phyloP scores from a whole-genome alignment of 2,888 invertebrate species.

The Heliconius cydno region DNA sequence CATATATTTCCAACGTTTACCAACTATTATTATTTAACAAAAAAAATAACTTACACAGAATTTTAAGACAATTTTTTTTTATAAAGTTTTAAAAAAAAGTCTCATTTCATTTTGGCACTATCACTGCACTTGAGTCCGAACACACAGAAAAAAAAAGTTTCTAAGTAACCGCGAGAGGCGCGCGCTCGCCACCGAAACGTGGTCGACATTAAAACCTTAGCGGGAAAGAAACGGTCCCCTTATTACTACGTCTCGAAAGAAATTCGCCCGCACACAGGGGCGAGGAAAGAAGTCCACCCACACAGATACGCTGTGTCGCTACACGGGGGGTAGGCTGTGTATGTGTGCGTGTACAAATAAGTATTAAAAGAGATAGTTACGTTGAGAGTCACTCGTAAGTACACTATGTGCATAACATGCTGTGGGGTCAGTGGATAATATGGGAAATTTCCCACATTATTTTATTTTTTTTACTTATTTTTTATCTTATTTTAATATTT shows the following conservation, averaged over 20 bases:
- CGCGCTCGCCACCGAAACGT: conserved; percentile 82
- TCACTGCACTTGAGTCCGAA: conserved; percentile 62
- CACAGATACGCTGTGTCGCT: conserved; percentile 64
- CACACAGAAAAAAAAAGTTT: conserved; percentile 61
- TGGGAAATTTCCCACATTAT: conserved; percentile 1
- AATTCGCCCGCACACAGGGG: conserved; percentile 80
- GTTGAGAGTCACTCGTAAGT: conserved; percentile 66
- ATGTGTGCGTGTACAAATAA: conserved; percentile 78
- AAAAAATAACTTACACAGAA: conserved; percentile 40
- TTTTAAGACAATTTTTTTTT: conserved; percentile 29
- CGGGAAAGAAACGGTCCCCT: conserved; percentile 84
- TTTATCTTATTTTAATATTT: neutral
- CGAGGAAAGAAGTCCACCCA: conserved; percentile 77
- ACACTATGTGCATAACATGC: conserved; percentile 47
- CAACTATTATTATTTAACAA: conserved; percentile 16
- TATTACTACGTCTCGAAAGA: conserved; percentile 84
- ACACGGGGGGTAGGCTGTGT: conserved; percentile 65
- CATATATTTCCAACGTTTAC: conserved; percentile 20
- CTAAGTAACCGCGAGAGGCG: conserved; percentile 77
- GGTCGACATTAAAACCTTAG: conserved; percentile 84
- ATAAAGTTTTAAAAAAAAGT: conserved; percentile 42
- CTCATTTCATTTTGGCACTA: conserved; percentile 48
- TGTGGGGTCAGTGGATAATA: conserved; percentile 31
- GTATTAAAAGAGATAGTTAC: conserved; percentile 83
- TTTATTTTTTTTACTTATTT: neutral